Conservation (phyloP, 2,797 vertebrate species). For the Rhinichthys osculus region DNA sequence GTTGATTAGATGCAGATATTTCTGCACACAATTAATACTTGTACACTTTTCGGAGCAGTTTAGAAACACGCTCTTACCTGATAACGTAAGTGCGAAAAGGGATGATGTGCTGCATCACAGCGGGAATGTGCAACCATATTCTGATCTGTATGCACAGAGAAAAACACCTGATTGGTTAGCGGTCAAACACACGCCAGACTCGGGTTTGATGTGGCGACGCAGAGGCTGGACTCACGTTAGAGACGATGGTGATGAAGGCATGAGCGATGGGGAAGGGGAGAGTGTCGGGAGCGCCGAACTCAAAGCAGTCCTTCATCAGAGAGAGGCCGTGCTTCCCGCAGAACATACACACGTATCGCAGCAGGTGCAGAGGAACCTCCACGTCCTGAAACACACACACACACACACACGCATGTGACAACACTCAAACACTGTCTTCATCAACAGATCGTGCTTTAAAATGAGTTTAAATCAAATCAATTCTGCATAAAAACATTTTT, state of each 20-base stretch:
- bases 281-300: slow-evolving; percentile 91
- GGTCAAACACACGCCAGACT: background rate
- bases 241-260: slow-evolving; percentile 98
- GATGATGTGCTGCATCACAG: slow-evolving; percentile 99
- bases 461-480: background rate
- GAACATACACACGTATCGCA: slow-evolving; percentile 97
- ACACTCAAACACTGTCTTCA: background rate
- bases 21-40: background rate
- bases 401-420: background rate
- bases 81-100: slow-evolving; percentile 98
- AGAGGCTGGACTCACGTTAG: slow-evolving; percentile 87
- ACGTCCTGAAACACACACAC: slow-evolving; percentile 82
- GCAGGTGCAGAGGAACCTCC: slow-evolving; percentile 96
- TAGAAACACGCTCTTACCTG: slow-evolving; percentile 78
- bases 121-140: slow-evolving; percentile 99
- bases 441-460: background rate
- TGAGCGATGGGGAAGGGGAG: slow-evolving; percentile 96
- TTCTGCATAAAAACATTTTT: background rate
- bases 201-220: background rate
- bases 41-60: too few species aligned
- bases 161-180: background rate
- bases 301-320: slow-evolving; percentile 99
- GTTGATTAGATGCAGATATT: background rate
- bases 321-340: slow-evolving; percentile 98
- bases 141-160: slow-evolving; percentile 72